These are phyloP conservation scores for Epinephelus cyanopodus DNA, from an alignment of 2,113 vertebrate species.

Conservation along the genomic window DNA sequence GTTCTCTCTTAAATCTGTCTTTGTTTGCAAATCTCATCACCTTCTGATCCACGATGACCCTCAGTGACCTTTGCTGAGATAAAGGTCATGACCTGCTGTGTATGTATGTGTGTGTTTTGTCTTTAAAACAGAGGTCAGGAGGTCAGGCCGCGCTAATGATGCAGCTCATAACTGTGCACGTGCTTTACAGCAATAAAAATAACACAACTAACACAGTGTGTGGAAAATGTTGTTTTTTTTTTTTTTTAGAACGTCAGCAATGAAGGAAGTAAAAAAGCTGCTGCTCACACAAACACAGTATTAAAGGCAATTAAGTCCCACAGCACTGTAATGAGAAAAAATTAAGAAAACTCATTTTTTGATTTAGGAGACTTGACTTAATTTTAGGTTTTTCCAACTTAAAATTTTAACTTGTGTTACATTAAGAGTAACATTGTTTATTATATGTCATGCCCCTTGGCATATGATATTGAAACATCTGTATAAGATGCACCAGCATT, in stretches of 20 bases:
- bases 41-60: constrained; percentile 32
- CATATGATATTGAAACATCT: no score
- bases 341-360: not conserved
- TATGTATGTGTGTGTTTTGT: not conserved
- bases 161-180: constrained; percentile 2
- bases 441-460: no score
- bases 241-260: not conserved
- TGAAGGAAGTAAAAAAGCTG: not conserved
- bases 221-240: not conserved
- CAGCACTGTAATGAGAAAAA: not conserved
- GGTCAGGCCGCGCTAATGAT: constrained; percentile 20
- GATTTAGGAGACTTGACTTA: no score
- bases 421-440: no score
- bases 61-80: not conserved
- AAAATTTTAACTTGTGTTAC: no score
- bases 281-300: not conserved
- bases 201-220: accelerated
- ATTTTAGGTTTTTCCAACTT: no score
- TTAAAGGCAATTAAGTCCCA: not conserved
- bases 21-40: constrained; percentile 23
- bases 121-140: constrained; percentile 6
- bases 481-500: no score
- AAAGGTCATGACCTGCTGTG: not conserved
- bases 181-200: not conserved
- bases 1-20: not conserved